Percentiles rank a stretch among this genome's conserved stretches.
Conservation (phyloP, 2,888 invertebrate species). For the Didymodactylos carnosus region DNA sequence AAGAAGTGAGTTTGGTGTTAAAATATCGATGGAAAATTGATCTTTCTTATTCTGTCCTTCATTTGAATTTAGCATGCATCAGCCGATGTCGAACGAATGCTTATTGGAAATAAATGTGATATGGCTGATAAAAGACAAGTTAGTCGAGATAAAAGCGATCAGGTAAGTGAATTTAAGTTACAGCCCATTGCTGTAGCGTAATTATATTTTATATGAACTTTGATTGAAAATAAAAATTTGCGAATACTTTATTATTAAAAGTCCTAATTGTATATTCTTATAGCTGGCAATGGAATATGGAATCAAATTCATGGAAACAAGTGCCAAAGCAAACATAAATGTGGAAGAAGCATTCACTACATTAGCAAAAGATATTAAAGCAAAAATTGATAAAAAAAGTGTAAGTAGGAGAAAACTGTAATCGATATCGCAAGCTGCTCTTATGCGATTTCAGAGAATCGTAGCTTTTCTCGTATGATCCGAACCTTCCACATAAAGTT, state of each 20-base stretch:
- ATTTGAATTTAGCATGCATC: constrained; percentile 59
- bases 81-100: constrained; percentile 95
- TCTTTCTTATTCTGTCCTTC: not conserved
- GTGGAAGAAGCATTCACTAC: constrained; percentile 71
- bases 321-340: constrained; percentile 81
- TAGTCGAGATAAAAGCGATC: constrained; percentile 78
- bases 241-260: not conserved
- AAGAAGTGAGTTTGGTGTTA: constrained; percentile 41
- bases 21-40: not conserved
- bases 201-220: too few relatives aligned
- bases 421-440: too few relatives aligned
- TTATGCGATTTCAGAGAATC: too few relatives aligned
- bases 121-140: constrained; percentile 83
- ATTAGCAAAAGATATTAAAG: constrained; percentile 10
- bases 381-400: constrained; percentile 1
- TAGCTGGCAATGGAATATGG: constrained; percentile 81
- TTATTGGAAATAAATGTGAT: constrained; percentile 89
- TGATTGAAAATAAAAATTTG: not conserved
- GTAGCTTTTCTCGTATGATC: not conserved
- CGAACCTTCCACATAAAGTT: not conserved
- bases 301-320: constrained; percentile 96
- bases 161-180: not conserved
- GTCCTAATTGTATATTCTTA: too few relatives aligned
- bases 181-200: too few relatives aligned
- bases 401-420: too few relatives aligned